Evolutionary conservation across 2,113 vertebrate genomes (phyloP), one percentile per base, ranked within the genome.

Genomic region (Heterocephalus glaber): DNA sequence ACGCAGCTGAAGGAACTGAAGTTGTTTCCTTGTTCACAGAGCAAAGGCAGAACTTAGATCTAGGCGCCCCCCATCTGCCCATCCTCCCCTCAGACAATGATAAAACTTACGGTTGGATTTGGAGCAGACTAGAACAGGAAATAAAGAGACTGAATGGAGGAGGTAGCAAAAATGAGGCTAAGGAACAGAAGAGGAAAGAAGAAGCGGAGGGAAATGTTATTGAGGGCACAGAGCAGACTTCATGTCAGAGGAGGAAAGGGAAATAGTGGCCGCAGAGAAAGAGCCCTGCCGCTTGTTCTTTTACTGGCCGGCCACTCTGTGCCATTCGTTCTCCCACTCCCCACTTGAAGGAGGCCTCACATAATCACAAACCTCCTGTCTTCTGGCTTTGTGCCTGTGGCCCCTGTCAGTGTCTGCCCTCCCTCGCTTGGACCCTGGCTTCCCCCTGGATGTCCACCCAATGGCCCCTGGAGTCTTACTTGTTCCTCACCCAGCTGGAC

Each of bases 161-260:
- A 22, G 22, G 35, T 41, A 81, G 56, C 72, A 56, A 82, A 72
- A 74, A 35, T 63, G 70, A 90, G 82, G 94, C 76, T 89, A 77
- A 94, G 92, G 88, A 90, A 72, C 63, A 88, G 94, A 87, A 76
- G 63, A 63, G 79, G 80, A 91, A 96, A 90, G 92, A 86, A 86
- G 94, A 97, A 96, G 90, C 41, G 41, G 74, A 58, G 9, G 47
- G 68, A 41, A 30, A 76, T 35, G 38, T 66, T 70, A 41, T 30
- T 44, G 63, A 26, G 70, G 84, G 38, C 58, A 85, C 6, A 19
- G 80, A 74, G 12, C 20, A 6, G n/a, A 30, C 79, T 58, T 86
- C 16, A 2, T 66, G 38, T 58, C 26, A 30, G 56, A 52, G 63
- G 41, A 79, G 26, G 60, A 66, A 58, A 52, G 74, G 47, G 76